These are phyloP conservation scores for Macrophya annulata DNA, from an alignment of 2,888 invertebrate genomes.

Conservation along the genomic window DNA sequence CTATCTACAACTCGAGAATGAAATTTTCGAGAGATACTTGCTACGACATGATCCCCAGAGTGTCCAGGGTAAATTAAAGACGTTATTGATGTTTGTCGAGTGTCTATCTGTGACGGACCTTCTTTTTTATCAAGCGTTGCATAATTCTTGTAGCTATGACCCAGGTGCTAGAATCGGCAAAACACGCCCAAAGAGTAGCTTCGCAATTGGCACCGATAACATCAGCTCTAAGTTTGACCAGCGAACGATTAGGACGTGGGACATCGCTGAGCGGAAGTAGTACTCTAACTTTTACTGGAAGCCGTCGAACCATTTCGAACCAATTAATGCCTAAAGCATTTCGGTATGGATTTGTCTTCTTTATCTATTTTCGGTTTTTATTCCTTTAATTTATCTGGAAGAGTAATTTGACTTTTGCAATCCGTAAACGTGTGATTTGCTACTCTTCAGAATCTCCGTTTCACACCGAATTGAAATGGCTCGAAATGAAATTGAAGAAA, in stretches of 20 bases:
- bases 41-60: constrained; percentile 79
- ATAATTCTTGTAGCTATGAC: constrained; percentile 60
- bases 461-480: constrained; percentile 81
- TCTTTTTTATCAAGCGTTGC: constrained; percentile 55
- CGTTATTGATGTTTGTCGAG: constrained; percentile 65
- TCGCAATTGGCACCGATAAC: constrained; percentile 60
- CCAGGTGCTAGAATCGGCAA: constrained; percentile 65
- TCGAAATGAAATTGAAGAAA: constrained; percentile 80
- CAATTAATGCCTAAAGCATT: constrained; percentile 29
- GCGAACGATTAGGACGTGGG: constrained; percentile 58
- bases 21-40: constrained; percentile 81
- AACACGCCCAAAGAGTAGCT: constrained; percentile 62
- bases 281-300: constrained; percentile 61
- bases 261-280: constrained; percentile 63
- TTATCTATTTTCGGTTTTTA: constrained; percentile 4
- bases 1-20: constrained; percentile 80
- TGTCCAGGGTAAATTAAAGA: constrained; percentile 78
- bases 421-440: background rate
- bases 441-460: constrained; percentile 79
- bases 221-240: constrained; percentile 64
- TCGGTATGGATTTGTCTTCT: constrained; percentile 28
- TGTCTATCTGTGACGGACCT: constrained; percentile 71
- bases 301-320: constrained; percentile 58
- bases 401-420: constrained; percentile 20
- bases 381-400: background rate